Evolutionary conservation across 2,113 vertebrate genomes (phyloP).

Genomic region (Prinia subflava): DNA sequence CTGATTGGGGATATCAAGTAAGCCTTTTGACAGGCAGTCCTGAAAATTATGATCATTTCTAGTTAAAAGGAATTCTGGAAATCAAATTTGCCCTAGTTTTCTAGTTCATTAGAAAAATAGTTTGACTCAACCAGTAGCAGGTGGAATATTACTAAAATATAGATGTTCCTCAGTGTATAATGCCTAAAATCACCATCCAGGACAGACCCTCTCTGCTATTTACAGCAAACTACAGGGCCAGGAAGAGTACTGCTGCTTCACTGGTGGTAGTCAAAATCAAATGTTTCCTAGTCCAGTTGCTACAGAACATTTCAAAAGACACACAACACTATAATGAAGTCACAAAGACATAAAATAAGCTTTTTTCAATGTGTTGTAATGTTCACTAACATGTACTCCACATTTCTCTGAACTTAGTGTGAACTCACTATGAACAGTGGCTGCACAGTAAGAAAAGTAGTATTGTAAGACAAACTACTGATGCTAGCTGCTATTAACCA

Average conservation of each 20-base stretch:
- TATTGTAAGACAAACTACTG: neutral
- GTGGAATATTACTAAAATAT: neutral
- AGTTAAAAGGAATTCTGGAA: neutral
- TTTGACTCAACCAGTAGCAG: neutral
- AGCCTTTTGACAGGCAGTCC: slow-evolving; percentile 26
- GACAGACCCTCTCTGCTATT: neutral
- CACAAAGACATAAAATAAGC: neutral
- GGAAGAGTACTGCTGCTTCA: neutral
- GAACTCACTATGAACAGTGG: neutral
- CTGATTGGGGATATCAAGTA: slow-evolving; percentile 20
- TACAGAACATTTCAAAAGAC: neutral
- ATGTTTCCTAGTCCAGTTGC: neutral
- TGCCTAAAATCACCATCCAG: neutral
- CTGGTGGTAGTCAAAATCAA: neutral
- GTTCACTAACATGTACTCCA: neutral
- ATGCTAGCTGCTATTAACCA: neutral
- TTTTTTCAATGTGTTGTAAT: neutral
- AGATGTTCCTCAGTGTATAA: neutral
- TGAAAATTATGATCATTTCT: neutral
- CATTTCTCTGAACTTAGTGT: neutral
- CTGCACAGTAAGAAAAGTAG: neutral
- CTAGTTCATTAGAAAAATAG: neutral
- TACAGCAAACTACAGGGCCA: neutral
- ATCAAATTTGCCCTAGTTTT: neutral
- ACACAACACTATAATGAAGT: neutral